A percentile compares a stretch with the other conserved stretches of the same genome.
Evolutionary conservation across 2,888 invertebrate genomes (phyloP).

Genomic region (Acanthoscelides obtectus): DNA sequence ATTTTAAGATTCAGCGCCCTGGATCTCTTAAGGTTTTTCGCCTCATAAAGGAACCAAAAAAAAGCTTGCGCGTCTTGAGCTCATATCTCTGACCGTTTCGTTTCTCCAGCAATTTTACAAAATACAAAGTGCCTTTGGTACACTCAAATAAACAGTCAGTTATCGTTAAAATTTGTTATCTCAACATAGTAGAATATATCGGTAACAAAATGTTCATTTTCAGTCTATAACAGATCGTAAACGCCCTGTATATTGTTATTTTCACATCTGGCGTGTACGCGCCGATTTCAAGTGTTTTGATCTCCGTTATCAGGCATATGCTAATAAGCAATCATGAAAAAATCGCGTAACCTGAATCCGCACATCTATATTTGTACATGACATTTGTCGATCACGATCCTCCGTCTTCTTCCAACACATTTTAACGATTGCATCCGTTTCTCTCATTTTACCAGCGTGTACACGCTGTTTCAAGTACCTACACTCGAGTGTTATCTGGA

Average conservation of each 20-base stretch:
- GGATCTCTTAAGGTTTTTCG: too few relatives aligned
- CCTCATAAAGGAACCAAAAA: too few relatives aligned
- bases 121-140: too few relatives aligned
- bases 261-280: background rate
- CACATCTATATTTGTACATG: background rate
- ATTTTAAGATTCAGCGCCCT: too few relatives aligned
- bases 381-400: background rate
- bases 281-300: background rate
- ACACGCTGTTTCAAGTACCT: background rate
- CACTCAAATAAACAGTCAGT: too few relatives aligned
- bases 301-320: background rate
- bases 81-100: too few relatives aligned
- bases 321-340: background rate
- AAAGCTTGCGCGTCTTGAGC: too few relatives aligned
- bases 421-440: background rate
- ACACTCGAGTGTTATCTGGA: background rate
- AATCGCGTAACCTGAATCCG: background rate
- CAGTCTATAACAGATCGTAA: too few relatives aligned
- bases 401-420: background rate
- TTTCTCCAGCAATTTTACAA: too few relatives aligned
- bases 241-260: background rate
- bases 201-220: too few relatives aligned
- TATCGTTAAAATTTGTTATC: too few relatives aligned
- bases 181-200: too few relatives aligned
- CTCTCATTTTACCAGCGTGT: background rate